Conservation (phyloP, 2,888 invertebrate species). For the Sisyra nigra region DNA sequence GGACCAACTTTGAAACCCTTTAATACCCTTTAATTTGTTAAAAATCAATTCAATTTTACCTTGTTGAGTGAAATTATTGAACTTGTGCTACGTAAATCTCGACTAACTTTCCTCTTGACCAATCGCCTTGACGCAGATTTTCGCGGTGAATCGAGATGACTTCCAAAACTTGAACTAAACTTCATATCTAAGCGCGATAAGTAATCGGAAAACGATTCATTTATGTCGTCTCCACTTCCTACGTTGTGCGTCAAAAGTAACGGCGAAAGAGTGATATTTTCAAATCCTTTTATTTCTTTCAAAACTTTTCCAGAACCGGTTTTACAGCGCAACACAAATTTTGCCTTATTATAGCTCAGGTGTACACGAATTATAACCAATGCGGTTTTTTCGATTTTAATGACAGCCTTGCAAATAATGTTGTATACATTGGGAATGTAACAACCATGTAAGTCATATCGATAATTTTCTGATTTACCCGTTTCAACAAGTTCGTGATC, state of each 20-base stretch:
- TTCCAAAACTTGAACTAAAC: background rate
- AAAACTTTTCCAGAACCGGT: slow-evolving; percentile 12
- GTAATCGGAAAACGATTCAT: too few relatives aligned
- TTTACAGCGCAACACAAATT: slow-evolving; percentile 13
- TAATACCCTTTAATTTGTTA: too few relatives aligned
- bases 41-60: background rate
- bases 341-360: slow-evolving; percentile 12
- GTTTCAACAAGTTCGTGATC: background rate
- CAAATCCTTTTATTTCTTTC: slow-evolving; percentile 12
- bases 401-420: slow-evolving; percentile 13
- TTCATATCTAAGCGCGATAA: too few relatives aligned
- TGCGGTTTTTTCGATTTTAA: slow-evolving; percentile 13
- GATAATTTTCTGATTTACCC: background rate
- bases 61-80: slow-evolving; percentile 9
- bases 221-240: background rate
- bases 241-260: slow-evolving; percentile 7
- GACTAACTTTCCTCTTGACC: slow-evolving; percentile 3
- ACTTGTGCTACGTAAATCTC: slow-evolving; percentile 14
- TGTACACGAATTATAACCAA: slow-evolving; percentile 14
- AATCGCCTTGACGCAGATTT: background rate
- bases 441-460: background rate
- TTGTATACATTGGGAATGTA: slow-evolving; percentile 15
- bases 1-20: too few relatives aligned
- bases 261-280: slow-evolving; percentile 13
- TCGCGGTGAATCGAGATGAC: slow-evolving; percentile 1